Base-by-base conservation (phyloP, 2,888 invertebrate species). In the Tenthredo notha region DNA sequence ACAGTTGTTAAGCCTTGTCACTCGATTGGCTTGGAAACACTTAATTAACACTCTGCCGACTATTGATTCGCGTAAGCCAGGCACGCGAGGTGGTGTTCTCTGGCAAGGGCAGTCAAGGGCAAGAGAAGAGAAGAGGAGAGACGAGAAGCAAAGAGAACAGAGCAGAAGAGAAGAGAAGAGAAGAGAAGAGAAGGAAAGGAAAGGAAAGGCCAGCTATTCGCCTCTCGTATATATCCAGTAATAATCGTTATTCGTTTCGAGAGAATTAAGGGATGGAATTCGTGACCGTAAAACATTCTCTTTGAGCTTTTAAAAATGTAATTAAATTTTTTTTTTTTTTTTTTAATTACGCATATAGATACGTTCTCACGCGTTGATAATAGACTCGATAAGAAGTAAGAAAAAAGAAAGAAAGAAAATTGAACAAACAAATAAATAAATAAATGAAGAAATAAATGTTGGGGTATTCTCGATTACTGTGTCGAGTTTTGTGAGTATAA, bases 41-140 rank as follows among this genome's bases (percentile, higher is more conserved):
- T 77, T 54, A 54, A 77, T 77, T 77, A 77, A 77, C 77, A 77
- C 77, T 50, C 77, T 54, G 18, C 77, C 77, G 77, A 77, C 77
- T 77, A 77, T 77, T 50, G 77, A 77, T 77, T 77, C 54, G 29
- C 54, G 50, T 54, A 40, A 77, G 77, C 77, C 50, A n/a, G 21
- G 77, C 77, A 77, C 77, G 77, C 77, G 54, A 77, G 77, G 77
- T 50, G 67, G 18, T 72, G 4, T 37, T 15, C 43, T 21, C 40
- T 43, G 43, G 40, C 50, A 54, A 77, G 50, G 77, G 50, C 77
- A 77, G 77, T 18, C 33, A 77, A 77, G 54, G 54, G 77, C 77
- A 9, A 29, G 77, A 50, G 33, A 47, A 47, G 47, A 77, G 47
- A 33, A 29, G 70, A 54, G 29, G 15, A 29, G 29, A 29, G 25